These are phyloP conservation scores for Tenthredo livida DNA, from an alignment of 2,888 invertebrate species.

Conservation along the genomic window DNA sequence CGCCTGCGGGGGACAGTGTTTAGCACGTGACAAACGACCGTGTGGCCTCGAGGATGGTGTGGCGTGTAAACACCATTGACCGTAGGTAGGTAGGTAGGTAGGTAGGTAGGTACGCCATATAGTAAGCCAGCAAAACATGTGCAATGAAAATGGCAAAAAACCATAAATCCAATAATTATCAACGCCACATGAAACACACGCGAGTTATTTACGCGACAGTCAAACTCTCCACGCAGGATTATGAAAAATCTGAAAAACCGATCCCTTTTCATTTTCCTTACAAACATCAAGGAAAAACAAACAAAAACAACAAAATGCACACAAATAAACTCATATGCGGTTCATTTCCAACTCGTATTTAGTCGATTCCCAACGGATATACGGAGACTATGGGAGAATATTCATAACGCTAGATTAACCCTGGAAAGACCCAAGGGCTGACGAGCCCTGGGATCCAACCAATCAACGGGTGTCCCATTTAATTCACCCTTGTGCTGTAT, in stretches of 20 bases:
- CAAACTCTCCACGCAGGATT: neutral
- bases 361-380: neutral
- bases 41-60: conserved; percentile 21
- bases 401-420: conserved; percentile 76
- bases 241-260: neutral
- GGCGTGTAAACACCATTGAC: conserved; percentile 48
- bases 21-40: conserved; percentile 52
- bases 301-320: neutral
- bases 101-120: neutral
- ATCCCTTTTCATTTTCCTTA: neutral
- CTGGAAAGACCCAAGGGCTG: conserved; percentile 63
- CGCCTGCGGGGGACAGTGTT: conserved; percentile 54
- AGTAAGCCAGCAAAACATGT: conserved; percentile 22
- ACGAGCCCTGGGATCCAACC: conserved; percentile 28
- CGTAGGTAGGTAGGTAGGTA: neutral
- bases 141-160: conserved; percentile 40
- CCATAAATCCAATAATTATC: conserved; percentile 43
- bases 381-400: conserved; percentile 67
- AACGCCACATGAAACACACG: neutral
- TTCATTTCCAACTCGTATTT: neutral
- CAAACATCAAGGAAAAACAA: neutral
- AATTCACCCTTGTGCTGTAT: conserved; percentile 16
- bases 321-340: neutral
- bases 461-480: conserved; percentile 48
- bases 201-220: neutral